Conservation (phyloP, 2,888 invertebrate species). For the Luffia ferchaultella region DNA sequence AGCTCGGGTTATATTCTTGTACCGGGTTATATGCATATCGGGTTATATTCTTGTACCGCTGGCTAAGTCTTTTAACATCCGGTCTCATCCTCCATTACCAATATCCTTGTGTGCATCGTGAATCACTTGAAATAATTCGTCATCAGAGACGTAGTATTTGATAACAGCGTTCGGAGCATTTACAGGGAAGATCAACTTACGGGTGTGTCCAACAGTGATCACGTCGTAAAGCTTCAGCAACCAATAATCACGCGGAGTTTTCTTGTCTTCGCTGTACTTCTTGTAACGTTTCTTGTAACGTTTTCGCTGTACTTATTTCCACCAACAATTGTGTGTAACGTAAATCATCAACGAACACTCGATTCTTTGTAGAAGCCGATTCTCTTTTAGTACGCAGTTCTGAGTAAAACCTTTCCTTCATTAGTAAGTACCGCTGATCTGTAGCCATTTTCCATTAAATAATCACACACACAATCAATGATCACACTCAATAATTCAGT, state of each 20-base stretch:
- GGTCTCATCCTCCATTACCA: slow-evolving; percentile 1
- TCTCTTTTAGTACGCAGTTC: too few species aligned
- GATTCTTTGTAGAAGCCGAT: background rate
- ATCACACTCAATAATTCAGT: too few species aligned
- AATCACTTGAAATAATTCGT: background rate
- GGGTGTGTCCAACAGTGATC: background rate
- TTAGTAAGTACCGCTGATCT: too few species aligned
- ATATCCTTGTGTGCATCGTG: background rate
- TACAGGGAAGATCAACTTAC: background rate
- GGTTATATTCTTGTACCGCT: slow-evolving; percentile 15
- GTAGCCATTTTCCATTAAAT: too few species aligned
- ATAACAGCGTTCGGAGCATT: background rate
- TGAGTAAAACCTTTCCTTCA: too few species aligned
- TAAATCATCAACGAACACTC: too few species aligned
- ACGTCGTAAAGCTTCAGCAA: background rate
- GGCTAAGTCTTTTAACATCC: slow-evolving; percentile 10
- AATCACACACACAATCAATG: too few species aligned
- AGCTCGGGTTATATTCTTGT: too few species aligned
- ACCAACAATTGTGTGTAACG: too few species aligned
- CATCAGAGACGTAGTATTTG: background rate
- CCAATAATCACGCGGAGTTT: background rate
- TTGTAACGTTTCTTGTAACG: too few species aligned
- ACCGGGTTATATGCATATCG: too few species aligned
- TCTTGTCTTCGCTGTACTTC: too few species aligned
- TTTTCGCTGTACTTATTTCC: background rate